Percentiles rank a stretch among this genome's conserved stretches.
phyloP scores from a whole-genome alignment of 2,797 vertebrate species.

The Harpagifer antarcticus region DNA sequence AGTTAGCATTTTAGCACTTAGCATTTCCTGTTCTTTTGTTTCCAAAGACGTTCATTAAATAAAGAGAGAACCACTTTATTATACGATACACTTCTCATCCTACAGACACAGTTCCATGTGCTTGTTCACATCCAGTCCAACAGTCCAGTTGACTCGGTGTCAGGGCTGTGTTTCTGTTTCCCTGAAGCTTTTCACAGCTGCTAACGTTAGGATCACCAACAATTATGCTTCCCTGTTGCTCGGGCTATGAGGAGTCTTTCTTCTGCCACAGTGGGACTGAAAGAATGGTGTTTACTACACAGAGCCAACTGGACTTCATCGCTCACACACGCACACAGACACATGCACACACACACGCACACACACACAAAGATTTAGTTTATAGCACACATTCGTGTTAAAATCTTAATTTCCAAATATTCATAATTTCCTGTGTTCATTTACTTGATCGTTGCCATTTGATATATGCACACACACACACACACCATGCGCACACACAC shows the following conservation, averaged over 20 bases:
- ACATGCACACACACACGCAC: neutral
- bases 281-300: conserved; percentile 89
- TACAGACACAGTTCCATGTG: neutral
- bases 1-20: too few species aligned
- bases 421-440: conserved; percentile 17
- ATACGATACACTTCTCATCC: neutral
- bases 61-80: too few species aligned
- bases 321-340: conserved; percentile 18
- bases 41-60: too few species aligned
- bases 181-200: conserved; percentile 53
- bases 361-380: neutral
- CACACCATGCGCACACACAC: conserved; percentile 32
- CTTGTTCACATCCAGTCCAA: neutral
- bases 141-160: neutral
- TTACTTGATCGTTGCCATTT: conserved; percentile 59
- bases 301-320: conserved; percentile 80
- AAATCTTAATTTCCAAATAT: neutral
- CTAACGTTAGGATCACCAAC: conserved; percentile 62
- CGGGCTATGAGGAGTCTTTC: conserved; percentile 70
- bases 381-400: neutral
- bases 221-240: conserved; percentile 69
- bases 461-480: conserved; percentile 44
- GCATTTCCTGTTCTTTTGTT: too few species aligned
- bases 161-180: conserved; percentile 19
- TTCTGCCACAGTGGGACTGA: conserved; percentile 68